These are phyloP conservation scores for Drymodes brunneopygia DNA, from an alignment of 2,113 vertebrate species.

Conservation along the genomic window DNA sequence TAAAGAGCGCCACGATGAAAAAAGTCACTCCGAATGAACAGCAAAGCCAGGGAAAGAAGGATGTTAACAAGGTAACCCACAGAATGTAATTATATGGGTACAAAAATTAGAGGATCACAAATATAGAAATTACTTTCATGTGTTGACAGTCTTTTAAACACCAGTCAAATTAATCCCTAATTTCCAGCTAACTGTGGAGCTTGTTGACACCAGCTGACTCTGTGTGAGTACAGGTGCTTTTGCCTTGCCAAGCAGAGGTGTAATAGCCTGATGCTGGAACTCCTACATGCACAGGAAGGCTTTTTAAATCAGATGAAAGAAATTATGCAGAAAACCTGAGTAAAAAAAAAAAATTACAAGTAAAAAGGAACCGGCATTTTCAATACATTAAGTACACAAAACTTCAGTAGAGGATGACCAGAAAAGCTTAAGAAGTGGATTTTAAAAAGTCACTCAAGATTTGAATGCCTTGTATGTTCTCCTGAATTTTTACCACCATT, in stretches of 20 bases:
- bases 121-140: neutral
- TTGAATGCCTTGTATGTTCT: neutral
- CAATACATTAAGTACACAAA: neutral
- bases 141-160: neutral
- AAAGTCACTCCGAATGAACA: neutral
- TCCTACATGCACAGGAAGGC: rapidly evolving
- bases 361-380: neutral
- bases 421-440: neutral
- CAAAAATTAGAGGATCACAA: neutral
- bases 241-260: neutral
- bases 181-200: neutral
- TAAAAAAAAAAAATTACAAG: neutral
- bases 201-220: neutral
- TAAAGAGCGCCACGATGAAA: neutral
- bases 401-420: neutral
- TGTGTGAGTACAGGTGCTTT: neutral
- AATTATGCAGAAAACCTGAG: neutral
- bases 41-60: neutral
- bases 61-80: neutral
- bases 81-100: neutral
- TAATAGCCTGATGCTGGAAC: neutral
- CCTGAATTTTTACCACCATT: neutral
- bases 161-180: neutral
- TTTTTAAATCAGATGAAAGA: neutral
- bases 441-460: neutral